phyloP scores from a whole-genome alignment of 2,113 vertebrate genomes.

The Mystacornis crossleyi region DNA sequence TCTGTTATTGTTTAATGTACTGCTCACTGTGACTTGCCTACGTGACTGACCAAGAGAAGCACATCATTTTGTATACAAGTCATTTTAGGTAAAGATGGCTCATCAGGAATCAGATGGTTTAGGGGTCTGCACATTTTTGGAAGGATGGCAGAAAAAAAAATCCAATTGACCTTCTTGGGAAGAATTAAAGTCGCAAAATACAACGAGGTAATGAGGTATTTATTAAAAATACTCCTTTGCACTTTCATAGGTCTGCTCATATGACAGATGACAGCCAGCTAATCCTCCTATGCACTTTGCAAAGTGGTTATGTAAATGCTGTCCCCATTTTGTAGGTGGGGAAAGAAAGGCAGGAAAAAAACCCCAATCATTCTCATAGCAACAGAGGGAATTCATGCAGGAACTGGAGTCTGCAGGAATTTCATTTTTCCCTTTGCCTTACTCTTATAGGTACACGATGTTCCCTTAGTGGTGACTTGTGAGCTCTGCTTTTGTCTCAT shows the following conservation, averaged over 20 bases:
- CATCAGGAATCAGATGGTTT: not conserved
- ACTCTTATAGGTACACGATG: not conserved
- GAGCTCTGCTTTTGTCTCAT: not conserved
- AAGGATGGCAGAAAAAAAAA: not conserved
- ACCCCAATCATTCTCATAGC: not conserved
- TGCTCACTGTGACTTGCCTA: not conserved
- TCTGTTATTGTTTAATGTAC: slow-evolving; percentile 10
- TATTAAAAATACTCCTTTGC: not conserved
- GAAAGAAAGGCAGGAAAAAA: not conserved
- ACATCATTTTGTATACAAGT: not conserved
- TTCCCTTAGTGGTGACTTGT: not conserved
- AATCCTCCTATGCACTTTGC: slow-evolving; percentile 9
- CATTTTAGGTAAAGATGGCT: not conserved
- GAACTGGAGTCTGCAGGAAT: not conserved
- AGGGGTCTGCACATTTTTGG: not conserved
- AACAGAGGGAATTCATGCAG: not conserved
- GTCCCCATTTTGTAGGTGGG: not conserved
- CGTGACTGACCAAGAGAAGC: not conserved
- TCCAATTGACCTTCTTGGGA: not conserved
- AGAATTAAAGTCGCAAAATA: not conserved
- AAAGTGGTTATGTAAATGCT: not conserved
- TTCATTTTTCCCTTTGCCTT: not conserved
- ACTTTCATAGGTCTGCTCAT: not conserved
- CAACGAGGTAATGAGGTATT: not conserved
- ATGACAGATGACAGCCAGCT: not conserved